Conservation (phyloP, 2,797 vertebrate genomes). For the Bovichtus variegatus region DNA sequence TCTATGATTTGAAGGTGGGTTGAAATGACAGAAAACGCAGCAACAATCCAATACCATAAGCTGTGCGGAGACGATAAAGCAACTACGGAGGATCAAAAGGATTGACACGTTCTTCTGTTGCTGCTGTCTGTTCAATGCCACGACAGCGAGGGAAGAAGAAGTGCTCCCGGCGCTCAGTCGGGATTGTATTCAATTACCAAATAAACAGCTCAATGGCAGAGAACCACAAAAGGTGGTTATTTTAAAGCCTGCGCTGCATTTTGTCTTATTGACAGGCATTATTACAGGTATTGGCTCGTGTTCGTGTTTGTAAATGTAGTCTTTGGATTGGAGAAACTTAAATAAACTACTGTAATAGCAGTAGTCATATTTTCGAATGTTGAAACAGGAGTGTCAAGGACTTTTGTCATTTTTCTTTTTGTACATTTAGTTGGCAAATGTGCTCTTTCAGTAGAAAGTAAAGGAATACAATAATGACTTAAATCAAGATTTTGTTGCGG, state of each 20-base stretch:
- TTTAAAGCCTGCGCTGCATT: slow-evolving; percentile 45
- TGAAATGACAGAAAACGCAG: slow-evolving; percentile 63
- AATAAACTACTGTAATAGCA: background rate
- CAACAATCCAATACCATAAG: slow-evolving; percentile 70
- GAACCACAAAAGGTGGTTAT: slow-evolving; percentile 43
- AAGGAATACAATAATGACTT: background rate
- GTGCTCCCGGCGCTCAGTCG: slow-evolving; percentile 40
- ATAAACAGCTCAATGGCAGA: slow-evolving; percentile 60
- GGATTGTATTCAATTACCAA: slow-evolving; percentile 72
- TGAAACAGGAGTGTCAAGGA: background rate
- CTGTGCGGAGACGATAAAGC: slow-evolving; percentile 71
- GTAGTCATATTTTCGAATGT: background rate
- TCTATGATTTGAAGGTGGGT: slow-evolving; percentile 50
- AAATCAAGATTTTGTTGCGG: background rate
- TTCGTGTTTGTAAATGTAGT: background rate
- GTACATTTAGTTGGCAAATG: background rate
- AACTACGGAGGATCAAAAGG: slow-evolving; percentile 65
- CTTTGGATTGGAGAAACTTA: background rate
- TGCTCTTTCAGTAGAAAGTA: background rate
- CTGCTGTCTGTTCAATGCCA: slow-evolving; percentile 57
- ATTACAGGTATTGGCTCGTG: slow-evolving; percentile 22
- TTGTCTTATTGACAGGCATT: slow-evolving; percentile 44
- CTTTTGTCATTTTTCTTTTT: background rate
- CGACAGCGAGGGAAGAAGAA: slow-evolving; percentile 34
- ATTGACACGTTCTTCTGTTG: slow-evolving; percentile 67